Evolutionary conservation across 2,113 vertebrate species (phyloP), one percentile per base, ranked within the genome.

Genomic region (Tretioscincus oriximinensis): DNA sequence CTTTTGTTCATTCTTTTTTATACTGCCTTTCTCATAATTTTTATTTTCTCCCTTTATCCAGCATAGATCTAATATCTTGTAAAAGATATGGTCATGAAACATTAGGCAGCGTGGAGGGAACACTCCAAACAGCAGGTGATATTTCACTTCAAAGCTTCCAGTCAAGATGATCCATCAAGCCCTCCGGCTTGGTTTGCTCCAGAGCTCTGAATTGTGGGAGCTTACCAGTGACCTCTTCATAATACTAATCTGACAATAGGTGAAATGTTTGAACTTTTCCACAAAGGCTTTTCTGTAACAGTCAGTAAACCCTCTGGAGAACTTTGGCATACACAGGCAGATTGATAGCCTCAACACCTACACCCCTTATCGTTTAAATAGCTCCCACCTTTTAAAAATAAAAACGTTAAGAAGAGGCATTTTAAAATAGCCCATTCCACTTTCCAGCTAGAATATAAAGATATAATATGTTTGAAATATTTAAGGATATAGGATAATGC

Each of bases 141-240:
- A 81, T 88, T 93, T 91, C 81, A 90, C 89, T 93, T 92, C 82
- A 91, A 92, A 92, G 89, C 76, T 85, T 81, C 65, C 78, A 88
- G 89, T 90, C 90, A 90, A 78, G 80, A 88, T 78, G 81, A 90
- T 79, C 85, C 86, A 88, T 86, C 78, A 83, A 78, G 73, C 80
- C 88, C 85, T 1, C 9, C 87, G 87, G 85, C 85, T 54, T 68
- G 47, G 80, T 86, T 81, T 45, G 51, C 26, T 80, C 80, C 85
- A 89, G 83, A 88, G 78, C 68, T 88, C 85, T 88, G 86, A 91
- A 90, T 92, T 90, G 85, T 81, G 84, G 84, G 90, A 86, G 78
- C 73, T 90, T 85, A 60, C 79, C 77, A 63, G 79, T 86, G 82
- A 84, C 88, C 85, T 89, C 87, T 90, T 91, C 85, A 85, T 89